Evolutionary conservation across 1,140 invertebrate species (phyloP).

Genomic region (Matsumurasca onukii): DNA sequence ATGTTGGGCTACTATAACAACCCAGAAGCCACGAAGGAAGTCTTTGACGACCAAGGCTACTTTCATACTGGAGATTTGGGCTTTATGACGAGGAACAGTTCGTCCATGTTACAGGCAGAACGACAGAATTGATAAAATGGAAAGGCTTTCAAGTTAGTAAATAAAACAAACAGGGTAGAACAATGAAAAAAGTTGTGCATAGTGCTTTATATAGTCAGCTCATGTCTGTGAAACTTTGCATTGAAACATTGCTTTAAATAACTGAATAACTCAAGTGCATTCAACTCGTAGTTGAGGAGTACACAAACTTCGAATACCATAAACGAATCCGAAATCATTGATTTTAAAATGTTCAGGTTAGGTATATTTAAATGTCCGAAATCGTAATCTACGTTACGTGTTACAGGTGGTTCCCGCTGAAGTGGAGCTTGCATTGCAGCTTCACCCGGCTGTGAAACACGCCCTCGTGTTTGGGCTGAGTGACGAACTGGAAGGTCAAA

Average conservation of each 20-base stretch:
- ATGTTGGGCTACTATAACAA: constrained; percentile 69
- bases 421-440: background rate
- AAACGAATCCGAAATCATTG: background rate
- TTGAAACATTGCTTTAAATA: background rate
- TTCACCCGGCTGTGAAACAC: background rate
- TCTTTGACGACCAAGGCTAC: constrained; percentile 69
- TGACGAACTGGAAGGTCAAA: background rate
- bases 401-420: background rate
- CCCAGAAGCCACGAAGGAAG: constrained; percentile 59
- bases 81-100: constrained; percentile 65
- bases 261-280: background rate
- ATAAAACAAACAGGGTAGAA: background rate
- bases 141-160: constrained; percentile 51
- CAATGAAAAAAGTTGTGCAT: background rate
- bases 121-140: constrained; percentile 79
- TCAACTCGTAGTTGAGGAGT: background rate
- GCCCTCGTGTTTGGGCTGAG: background rate
- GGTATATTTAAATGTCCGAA: background rate
- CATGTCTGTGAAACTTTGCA: background rate
- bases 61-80: constrained; percentile 78
- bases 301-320: background rate
- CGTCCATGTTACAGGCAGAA: constrained; percentile 70
- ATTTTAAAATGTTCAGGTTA: background rate
- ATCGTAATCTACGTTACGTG: background rate
- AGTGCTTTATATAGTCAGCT: background rate